These are phyloP conservation scores for Chionomys nivalis DNA, from an alignment of 2,113 vertebrate genomes.

Conservation along the genomic window DNA sequence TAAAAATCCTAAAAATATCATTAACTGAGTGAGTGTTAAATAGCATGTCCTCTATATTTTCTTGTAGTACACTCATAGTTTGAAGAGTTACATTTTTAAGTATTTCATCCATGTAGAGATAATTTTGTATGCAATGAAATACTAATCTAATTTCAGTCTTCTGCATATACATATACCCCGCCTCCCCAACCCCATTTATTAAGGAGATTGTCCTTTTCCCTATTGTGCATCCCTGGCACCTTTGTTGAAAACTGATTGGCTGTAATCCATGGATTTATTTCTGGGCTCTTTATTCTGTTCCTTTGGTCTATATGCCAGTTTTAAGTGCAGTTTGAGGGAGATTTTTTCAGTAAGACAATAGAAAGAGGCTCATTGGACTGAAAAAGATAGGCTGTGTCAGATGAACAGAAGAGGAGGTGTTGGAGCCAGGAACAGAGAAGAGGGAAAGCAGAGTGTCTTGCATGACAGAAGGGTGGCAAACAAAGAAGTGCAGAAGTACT, in stretches of 20 bases:
- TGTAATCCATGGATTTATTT: neutral
- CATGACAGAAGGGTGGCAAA: neutral
- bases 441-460: conserved; percentile 4
- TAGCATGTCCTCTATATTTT: neutral
- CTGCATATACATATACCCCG: neutral
- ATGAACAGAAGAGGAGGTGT: neutral
- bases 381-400: neutral
- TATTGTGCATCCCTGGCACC: neutral
- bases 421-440: neutral
- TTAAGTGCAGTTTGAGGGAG: conserved; percentile 23
- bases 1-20: neutral
- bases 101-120: neutral
- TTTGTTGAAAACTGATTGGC: neutral
- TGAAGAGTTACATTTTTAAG: neutral
- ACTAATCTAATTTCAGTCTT: neutral
- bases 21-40: neutral
- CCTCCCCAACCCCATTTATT: neutral
- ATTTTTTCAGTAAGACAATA: conserved; percentile 32
- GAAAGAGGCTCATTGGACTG: neutral
- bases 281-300: neutral
- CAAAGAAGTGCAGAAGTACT: neutral
- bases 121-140: neutral
- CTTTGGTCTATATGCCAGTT: neutral
- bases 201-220: neutral
- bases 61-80: neutral